phyloP scores from a whole-genome alignment of 2,113 vertebrate species.

The Pimephales promelas region DNA sequence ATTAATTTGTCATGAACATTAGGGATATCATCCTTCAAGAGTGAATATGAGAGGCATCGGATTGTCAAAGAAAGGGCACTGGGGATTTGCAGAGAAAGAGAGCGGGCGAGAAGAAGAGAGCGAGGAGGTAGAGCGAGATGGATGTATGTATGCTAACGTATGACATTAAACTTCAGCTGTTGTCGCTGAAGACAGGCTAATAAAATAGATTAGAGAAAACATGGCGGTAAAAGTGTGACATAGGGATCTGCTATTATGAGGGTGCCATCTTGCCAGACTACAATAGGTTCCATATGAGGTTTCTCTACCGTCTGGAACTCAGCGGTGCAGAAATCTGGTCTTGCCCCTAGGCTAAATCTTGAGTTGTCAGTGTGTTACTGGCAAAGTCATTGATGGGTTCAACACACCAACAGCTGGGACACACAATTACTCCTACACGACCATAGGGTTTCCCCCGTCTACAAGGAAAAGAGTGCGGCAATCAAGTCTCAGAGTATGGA shows the following conservation, averaged over 20 bases:
- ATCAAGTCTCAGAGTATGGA: neutral
- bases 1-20: constrained; percentile 84
- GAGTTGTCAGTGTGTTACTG: neutral
- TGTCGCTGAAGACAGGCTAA: constrained; percentile 31
- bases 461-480: neutral
- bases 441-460: neutral
- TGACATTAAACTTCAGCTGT: constrained; percentile 34
- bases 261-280: neutral
- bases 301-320: neutral
- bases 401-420: neutral
- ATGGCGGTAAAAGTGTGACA: neutral
- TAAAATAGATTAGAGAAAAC: constrained; percentile 26
- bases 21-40: constrained; percentile 80
- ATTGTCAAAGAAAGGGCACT: constrained; percentile 79
- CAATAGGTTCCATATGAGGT: neutral
- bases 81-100: constrained; percentile 68
- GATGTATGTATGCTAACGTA: neutral
- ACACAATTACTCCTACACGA: neutral
- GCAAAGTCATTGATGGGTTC: constrained; percentile 10
- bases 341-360: constrained; percentile 1
- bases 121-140: neutral
- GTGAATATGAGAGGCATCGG: constrained; percentile 74
- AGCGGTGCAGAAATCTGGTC: neutral
- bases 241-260: neutral
- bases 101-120: neutral